Percentiles rank a stretch among this genome's conserved stretches.
These are phyloP conservation scores for Trialeurodes vaporariorum DNA, from an alignment of 1,140 invertebrate species.

Conservation along the genomic window DNA sequence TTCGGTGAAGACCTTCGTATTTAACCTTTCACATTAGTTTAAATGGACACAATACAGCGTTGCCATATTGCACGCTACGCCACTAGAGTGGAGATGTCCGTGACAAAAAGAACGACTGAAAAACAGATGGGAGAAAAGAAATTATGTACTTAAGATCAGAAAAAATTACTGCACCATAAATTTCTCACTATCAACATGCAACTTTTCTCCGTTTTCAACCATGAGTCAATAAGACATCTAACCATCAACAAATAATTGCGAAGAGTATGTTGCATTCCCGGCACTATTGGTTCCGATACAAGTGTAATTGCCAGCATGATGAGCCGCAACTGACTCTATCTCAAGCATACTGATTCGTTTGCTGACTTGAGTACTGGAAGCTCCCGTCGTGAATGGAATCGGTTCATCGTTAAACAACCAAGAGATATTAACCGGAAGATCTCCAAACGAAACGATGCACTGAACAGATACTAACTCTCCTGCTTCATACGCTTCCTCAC, in stretches of 20 bases:
- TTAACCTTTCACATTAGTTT: too few species aligned
- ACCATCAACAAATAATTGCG: constrained; percentile 26
- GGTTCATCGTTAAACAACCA: constrained; percentile 49
- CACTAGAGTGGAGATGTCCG: too few species aligned
- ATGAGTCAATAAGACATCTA: too few species aligned
- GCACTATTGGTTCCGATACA: constrained; percentile 54
- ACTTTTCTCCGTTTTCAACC: too few species aligned
- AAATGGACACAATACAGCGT: too few species aligned
- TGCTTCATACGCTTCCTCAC: constrained; percentile 47
- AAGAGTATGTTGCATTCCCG: constrained; percentile 36
- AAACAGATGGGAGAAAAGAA: too few species aligned
- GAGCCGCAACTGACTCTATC: constrained; percentile 37
- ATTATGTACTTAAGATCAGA: too few species aligned
- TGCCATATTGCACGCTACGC: too few species aligned
- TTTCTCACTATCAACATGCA: too few species aligned
- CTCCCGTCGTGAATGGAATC: constrained; percentile 8
- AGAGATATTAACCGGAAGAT: constrained; percentile 51
- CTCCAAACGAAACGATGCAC: constrained; percentile 60
- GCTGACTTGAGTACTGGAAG: constrained; percentile 14
- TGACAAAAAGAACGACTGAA: too few species aligned
- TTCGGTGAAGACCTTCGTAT: too few species aligned
- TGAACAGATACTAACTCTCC: constrained; percentile 60
- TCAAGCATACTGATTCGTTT: constrained; percentile 27
- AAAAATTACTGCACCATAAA: too few species aligned
- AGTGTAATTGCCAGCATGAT: constrained; percentile 47